A percentile compares a stretch with the other conserved stretches of the same genome.
Conservation (phyloP, 2,113 vertebrate genomes). For the Vidua macroura region DNA sequence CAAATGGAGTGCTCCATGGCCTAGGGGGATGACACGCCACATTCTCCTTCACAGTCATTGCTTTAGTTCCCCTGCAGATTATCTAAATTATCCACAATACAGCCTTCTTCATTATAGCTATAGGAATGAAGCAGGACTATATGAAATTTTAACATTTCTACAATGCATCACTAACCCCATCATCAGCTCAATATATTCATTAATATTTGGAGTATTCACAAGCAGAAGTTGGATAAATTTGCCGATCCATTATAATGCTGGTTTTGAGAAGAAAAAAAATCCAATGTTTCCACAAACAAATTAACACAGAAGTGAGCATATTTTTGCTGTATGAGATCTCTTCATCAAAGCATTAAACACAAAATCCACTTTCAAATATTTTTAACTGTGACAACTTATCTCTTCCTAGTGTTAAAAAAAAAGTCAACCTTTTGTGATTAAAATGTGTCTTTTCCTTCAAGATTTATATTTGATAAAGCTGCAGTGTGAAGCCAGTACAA, state of each 20-base stretch:
- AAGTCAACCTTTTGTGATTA: neutral
- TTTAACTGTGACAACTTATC: neutral
- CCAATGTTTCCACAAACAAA: neutral
- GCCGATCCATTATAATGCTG: neutral
- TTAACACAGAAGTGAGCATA: neutral
- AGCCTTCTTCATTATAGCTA: conserved; percentile 1
- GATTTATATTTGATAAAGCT: neutral
- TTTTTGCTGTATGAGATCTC: neutral
- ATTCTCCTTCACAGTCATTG: conserved; percentile 40
- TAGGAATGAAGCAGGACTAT: neutral
- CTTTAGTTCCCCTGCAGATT: conserved; percentile 29
- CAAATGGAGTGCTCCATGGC: conserved; percentile 21
- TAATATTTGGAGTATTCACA: conserved; percentile 8
- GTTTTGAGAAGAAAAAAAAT: neutral
- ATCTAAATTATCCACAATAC: conserved; percentile 40
- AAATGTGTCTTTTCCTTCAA: neutral
- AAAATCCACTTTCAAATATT: neutral
- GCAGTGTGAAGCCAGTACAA: neutral
- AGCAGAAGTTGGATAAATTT: neutral
- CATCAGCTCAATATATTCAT: neutral
- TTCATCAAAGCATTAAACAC: neutral
- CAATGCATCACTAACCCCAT: neutral
- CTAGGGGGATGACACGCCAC: neutral
- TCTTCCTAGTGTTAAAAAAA: neutral
- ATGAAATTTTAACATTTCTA: neutral